Evolutionary conservation across 2,113 vertebrate species (phyloP), one percentile per base, ranked within the genome.

Genomic region (Pedionomus torquatus): DNA sequence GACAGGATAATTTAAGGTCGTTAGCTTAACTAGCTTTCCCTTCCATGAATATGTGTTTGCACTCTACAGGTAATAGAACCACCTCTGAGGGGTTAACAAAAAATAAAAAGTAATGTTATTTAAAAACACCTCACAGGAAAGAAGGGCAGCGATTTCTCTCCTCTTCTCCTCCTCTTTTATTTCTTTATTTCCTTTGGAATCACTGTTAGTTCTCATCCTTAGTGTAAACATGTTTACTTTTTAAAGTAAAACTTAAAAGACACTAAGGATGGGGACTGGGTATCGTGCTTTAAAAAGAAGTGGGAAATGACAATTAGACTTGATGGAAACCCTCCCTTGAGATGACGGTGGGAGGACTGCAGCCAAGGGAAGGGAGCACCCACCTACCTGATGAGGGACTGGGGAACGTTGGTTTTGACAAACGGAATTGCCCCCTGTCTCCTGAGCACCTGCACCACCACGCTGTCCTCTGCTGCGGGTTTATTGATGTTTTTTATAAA

Each of bases 341-440:
- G 85, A 55, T 10, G 57, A 63, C 17, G 70, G 30, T 84, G 39
- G 46, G 33, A 87, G 35, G 69, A 75, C 18, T 68, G 25, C 24
- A 2, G 5, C 61, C 10, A 0, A 65, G 55, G 72, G 82, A 66
- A 86, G 0, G 9, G 46, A 58, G 35, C 1, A 1, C 43, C 14
- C 51, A 77, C 89, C 96, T 97, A 99, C 99, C 90, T 99, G 51
- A 99, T 61, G 64, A 99, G 97, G 77, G 98, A 98, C 96, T 99
- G 99, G 10, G 99, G 99, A 46, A 99, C 17, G 19, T 99, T 99
- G 95, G 99, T 99, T 96, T 99, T 99, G 91, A 99, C 98, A 64
- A 99, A 99, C 1, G 99, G 99, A 96, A 99, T 97, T 0, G 99
- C 99, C 6, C 99, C 99, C 95, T 99, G 99, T 89, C 96, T 98